Evolutionary conservation across 2,797 vertebrate genomes (phyloP).

Genomic region (Prunella strophiata): DNA sequence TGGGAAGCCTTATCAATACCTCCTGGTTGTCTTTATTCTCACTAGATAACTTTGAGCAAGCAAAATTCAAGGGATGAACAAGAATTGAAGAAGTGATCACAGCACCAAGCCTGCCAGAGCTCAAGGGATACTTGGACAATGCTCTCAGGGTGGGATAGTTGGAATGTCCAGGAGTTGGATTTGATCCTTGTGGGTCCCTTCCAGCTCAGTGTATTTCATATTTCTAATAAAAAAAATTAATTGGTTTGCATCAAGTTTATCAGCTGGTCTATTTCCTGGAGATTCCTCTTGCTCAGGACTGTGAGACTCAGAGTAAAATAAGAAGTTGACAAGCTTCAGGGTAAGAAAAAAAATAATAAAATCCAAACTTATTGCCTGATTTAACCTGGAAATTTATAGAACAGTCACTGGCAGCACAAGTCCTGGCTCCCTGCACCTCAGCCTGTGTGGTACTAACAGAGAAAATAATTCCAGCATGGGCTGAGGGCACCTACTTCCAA

Average conservation of each 20-base stretch:
- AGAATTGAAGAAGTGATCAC: background rate
- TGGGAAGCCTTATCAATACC: background rate
- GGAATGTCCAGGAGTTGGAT: background rate
- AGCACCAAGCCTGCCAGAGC: background rate
- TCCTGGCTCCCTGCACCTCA: background rate
- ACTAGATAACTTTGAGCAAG: background rate
- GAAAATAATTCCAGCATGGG: background rate
- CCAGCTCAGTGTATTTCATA: background rate
- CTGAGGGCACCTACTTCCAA: background rate
- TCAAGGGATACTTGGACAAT: background rate
- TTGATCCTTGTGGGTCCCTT: fast-evolving
- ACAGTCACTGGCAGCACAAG: background rate
- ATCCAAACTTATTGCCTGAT: background rate
- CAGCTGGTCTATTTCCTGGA: background rate
- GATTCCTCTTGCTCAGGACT: background rate
- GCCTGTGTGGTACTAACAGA: background rate
- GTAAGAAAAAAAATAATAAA: background rate
- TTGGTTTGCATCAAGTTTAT: background rate
- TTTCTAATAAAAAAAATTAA: background rate
- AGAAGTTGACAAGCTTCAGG: background rate
- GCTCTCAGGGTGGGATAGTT: background rate
- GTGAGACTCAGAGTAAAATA: background rate
- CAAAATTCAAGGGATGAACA: background rate
- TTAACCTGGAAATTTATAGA: background rate
- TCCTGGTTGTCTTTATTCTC: background rate